Evolutionary conservation across 2,797 vertebrate genomes (phyloP).

Genomic region (Taeniopygia guttata): DNA sequence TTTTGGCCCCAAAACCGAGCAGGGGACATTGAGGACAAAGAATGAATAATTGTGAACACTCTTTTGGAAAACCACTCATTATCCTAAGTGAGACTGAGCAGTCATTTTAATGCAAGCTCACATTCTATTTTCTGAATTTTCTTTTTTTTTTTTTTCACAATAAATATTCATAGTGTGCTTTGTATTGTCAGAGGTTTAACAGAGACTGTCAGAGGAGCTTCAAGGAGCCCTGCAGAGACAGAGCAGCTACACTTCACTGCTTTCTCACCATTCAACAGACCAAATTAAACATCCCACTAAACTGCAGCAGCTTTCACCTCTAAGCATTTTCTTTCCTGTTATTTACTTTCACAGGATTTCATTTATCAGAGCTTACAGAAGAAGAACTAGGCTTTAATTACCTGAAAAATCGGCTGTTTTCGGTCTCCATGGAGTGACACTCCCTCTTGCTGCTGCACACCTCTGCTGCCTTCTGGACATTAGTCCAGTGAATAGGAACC

Average conservation of each 20-base stretch:
- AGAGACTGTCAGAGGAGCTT: neutral
- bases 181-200: neutral
- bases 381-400: slow-evolving; percentile 16
- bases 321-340: neutral
- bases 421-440: slow-evolving; percentile 90
- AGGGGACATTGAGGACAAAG: neutral
- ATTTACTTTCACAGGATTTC: neutral
- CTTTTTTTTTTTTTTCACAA: neutral
- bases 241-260: neutral
- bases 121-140: neutral
- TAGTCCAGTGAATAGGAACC: slow-evolving; percentile 94
- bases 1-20: neutral
- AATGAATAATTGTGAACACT: neutral
- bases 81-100: neutral
- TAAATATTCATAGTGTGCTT: neutral
- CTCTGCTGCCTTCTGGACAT: slow-evolving; percentile 86
- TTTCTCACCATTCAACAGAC: neutral
- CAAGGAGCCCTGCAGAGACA: neutral
- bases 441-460: slow-evolving; percentile 91
- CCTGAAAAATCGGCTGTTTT: slow-evolving; percentile 92
- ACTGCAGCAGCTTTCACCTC: neutral
- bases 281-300: neutral
- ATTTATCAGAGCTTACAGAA: neutral
- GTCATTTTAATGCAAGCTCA: neutral
- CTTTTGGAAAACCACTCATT: neutral